Base-by-base conservation (phyloP, 53 echinoderm and acorn worm genomes). In the Antedon mediterranea region DNA sequence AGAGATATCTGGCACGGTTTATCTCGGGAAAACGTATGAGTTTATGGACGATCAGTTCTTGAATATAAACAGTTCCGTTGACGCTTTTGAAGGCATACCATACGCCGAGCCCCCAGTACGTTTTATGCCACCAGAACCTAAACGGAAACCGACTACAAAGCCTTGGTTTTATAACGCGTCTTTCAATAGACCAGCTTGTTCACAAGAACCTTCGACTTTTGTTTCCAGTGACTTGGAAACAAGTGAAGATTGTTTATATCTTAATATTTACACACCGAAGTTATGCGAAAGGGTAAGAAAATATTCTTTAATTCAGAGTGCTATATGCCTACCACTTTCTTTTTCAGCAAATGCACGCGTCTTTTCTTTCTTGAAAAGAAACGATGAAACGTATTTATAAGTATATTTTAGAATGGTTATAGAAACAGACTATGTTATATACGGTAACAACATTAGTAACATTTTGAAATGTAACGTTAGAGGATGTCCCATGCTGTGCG, bases 31-130 rank as follows among this genome's bases (percentile, higher is more conserved):
- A 18, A 15, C 57, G 57, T 57, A 57, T 18, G 2, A 2, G 57
- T 57, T 57, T 26, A 26, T 18, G 23, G 57, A 57, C 23, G 57
- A 8, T 18, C 2, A 57, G 20, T 57, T 18, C 20, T 26, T 57
- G 2, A 13, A 57, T 57, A 18, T 57, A 26, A 57, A 57, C 57
- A 26, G 2, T 57, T 15, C 57, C 2, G 71, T 82, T n/a, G 83
- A 77, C 34, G 71, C 71, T 20, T 82, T 75, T 57, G 15, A 43
- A 76, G 90, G 90, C 34, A 77, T 90, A 26, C 90, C 90, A 7
- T 90, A 84, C 77, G 87, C 90, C 14, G 87, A 87, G 26, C 77
- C 78, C 0, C 90, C 90, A 11, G 71, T 29, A 23, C 76, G 90
- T 7, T 90, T 90, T 76, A 79, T 72, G 57, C 76, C 80, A 14